Evolutionary conservation across 2,113 vertebrate genomes (phyloP), one percentile per base, ranked within the genome.

Genomic region (Apeltes quadracus): DNA sequence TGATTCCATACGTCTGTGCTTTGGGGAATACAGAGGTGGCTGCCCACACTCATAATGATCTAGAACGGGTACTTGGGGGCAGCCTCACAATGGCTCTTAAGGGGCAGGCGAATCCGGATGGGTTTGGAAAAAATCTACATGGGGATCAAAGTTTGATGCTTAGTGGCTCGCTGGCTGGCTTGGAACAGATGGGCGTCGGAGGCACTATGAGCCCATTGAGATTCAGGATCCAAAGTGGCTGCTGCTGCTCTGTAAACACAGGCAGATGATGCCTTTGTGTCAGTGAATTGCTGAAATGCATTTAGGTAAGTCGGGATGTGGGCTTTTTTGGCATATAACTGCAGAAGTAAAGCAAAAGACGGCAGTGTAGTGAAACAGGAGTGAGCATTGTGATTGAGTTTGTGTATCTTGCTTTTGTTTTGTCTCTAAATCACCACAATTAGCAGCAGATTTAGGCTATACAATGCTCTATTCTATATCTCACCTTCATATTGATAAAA

Each of bases 151-250:
- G 92, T 92, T 93, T 93, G 87, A 89, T 82, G 89, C 91, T 91
- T 90, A 87, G 92, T 89, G 89, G 87, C 89, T 90, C 61, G 78
- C 89, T 92, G 91, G 90, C 90, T 92, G 90, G 84, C 88, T 90
- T 65, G 90, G 90, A 94, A 92, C 93, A 94, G 93, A 93, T 93
- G 93, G 94, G 89, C 91, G 91, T 87, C 89, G 91, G 91, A 89
- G 91, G 90, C 85, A 91, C 90, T 81, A 81, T 84, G 91, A 92
- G 92, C 88, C 92, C 89, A 92, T 88, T 87, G 93, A 94, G 93
- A 94, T 92, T 90, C 89, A 89, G 86, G 84, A 92, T 91, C 91
- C 93, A 93, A 93, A 92, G 93, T 93, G 90, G 87, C 92, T 91
- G 88, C 92, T 91, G 88, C 88, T 89, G 85, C 90, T 92, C 87